Conservation (phyloP, 2,888 invertebrate genomes). For the Agriopis leucophaearia region DNA sequence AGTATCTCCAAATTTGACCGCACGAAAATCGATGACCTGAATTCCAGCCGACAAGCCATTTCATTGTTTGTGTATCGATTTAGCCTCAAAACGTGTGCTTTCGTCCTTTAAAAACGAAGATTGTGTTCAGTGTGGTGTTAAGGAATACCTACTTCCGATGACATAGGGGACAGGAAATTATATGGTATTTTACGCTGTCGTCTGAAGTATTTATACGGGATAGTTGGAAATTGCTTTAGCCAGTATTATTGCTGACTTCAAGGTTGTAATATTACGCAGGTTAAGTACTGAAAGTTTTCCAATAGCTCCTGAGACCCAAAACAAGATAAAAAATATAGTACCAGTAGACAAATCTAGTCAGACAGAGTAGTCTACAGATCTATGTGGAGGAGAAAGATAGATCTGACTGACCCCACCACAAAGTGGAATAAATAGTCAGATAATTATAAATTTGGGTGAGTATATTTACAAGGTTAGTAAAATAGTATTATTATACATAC, state of each 20-base stretch:
- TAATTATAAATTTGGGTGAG: too few species aligned
- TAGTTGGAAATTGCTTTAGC: neutral
- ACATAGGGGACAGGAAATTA: neutral
- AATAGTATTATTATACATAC: too few species aligned
- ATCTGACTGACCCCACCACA: too few species aligned
- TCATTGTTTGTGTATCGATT: constrained; percentile 22
- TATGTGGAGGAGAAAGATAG: too few species aligned
- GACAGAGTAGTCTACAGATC: too few species aligned
- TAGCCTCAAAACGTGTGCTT: constrained; percentile 7
- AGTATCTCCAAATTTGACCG: constrained; percentile 19
- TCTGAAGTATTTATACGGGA: neutral
- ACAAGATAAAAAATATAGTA: too few species aligned
- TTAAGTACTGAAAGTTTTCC: too few species aligned
- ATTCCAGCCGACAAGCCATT: constrained; percentile 15
- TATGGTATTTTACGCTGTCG: neutral
- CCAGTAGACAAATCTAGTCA: too few species aligned
- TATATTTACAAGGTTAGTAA: too few species aligned
- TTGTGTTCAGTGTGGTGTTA: constrained; percentile 3
- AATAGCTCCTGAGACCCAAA: too few species aligned
- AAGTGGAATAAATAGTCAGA: too few species aligned
- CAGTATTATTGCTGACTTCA: neutral
- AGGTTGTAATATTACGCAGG: neutral
- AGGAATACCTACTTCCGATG: constrained; percentile 6
- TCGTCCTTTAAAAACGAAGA: constrained; percentile 1
- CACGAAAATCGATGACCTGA: constrained; percentile 34